Evolutionary conservation across 2,113 vertebrate species (phyloP).

Genomic region (Ondatra zibethicus): DNA sequence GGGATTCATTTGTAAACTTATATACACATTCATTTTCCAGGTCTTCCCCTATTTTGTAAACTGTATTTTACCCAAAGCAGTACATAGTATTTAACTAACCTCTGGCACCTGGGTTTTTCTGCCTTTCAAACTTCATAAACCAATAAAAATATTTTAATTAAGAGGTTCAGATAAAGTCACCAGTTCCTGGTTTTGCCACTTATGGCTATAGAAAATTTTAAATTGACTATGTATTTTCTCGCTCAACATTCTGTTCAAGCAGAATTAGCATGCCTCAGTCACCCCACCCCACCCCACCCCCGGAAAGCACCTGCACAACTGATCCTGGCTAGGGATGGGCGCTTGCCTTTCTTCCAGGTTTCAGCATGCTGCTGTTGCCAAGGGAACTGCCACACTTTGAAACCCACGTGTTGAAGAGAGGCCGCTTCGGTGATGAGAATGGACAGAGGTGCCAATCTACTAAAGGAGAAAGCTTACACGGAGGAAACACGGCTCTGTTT

Average conservation of each 20-base stretch:
- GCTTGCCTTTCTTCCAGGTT: background rate
- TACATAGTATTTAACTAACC: conserved; percentile 57
- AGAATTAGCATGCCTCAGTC: background rate
- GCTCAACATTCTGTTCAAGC: background rate
- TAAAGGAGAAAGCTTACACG: background rate
- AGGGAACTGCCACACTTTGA: background rate
- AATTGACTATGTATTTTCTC: conserved; percentile 38
- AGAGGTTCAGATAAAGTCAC: background rate
- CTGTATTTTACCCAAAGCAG: conserved; percentile 50
- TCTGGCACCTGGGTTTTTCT: conserved; percentile 30
- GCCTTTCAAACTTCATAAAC: conserved; percentile 61
- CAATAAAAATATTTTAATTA: conserved; percentile 59
- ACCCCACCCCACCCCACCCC: accelerated
- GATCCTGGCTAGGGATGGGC: background rate
- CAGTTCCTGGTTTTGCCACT: conserved; percentile 53
- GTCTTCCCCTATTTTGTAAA: conserved; percentile 61
- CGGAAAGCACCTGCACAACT: background rate
- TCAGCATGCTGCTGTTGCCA: background rate
- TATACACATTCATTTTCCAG: conserved; percentile 54
- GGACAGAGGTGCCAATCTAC: background rate
- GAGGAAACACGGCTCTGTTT: background rate
- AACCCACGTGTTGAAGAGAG: conserved; percentile 33
- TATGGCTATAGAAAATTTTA: conserved; percentile 22
- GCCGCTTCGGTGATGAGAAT: background rate
- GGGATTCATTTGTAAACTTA: conserved; percentile 54